A percentile compares a stretch with the other conserved stretches of the same genome.
These are phyloP conservation scores for Zootoca vivipara DNA, from an alignment of 2,113 vertebrate genomes.

Conservation along the genomic window DNA sequence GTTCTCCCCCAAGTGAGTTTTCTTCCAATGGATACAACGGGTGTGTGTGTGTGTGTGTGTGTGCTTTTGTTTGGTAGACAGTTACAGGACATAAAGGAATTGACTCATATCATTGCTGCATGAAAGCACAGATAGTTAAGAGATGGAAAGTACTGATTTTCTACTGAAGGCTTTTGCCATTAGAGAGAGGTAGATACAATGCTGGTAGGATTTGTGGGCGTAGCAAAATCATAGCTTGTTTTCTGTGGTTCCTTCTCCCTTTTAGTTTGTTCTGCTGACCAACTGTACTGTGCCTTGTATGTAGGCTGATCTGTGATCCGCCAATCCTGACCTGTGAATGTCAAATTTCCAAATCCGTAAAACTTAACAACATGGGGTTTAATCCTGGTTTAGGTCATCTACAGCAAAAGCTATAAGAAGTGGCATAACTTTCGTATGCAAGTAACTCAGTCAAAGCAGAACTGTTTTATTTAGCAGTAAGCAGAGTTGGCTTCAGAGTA, in stretches of 20 bases:
- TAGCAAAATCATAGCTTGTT: neutral
- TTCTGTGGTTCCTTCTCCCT: neutral
- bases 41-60: too few species aligned
- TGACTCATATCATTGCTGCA: neutral
- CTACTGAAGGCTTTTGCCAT: neutral
- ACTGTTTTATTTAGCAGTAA: constrained; percentile 37
- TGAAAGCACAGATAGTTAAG: neutral
- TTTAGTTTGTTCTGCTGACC: neutral
- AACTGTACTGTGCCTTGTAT: neutral
- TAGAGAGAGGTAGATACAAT: neutral
- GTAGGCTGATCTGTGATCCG: neutral
- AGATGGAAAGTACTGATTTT: neutral
- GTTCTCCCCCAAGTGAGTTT: neutral
- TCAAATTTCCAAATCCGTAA: neutral
- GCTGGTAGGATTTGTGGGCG: neutral
- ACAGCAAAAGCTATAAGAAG: constrained; percentile 1
- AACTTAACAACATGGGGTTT: neutral
- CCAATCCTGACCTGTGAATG: neutral
- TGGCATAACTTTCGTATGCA: neutral
- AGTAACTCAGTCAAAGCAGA: constrained; percentile 16
- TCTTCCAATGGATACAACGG: neutral
- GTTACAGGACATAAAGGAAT: neutral
- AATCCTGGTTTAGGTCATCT: constrained; percentile 4
- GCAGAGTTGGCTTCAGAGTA: neutral
- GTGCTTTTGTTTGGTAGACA: neutral